phyloP scores from a whole-genome alignment of 2,797 vertebrate genomes.

The Sarcophilus harrisii region DNA sequence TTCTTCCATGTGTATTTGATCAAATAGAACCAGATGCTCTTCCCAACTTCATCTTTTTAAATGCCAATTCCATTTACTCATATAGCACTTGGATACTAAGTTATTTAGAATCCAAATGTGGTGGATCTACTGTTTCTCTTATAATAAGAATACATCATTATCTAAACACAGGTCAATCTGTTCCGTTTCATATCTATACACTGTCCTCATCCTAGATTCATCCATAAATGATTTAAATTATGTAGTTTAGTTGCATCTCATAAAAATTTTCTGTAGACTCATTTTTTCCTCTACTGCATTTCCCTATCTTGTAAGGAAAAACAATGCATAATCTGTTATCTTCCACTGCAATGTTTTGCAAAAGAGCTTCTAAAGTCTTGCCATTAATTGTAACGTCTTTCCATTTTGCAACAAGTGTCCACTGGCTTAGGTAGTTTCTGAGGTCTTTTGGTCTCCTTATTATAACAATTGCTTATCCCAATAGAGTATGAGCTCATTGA shows the following conservation, averaged over 20 bases:
- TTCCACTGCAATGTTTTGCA: background rate
- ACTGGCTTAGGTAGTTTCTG: background rate
- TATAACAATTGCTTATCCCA: background rate
- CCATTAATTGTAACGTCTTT: background rate
- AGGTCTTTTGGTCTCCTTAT: background rate
- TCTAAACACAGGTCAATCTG: background rate
- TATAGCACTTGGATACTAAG: background rate
- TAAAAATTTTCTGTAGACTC: background rate
- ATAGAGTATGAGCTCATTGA: background rate
- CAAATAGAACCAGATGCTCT: background rate
- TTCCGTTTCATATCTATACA: background rate
- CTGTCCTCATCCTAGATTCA: background rate
- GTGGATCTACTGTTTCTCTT: background rate
- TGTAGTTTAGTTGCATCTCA: background rate
- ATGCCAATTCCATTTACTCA: slow-evolving; percentile 2
- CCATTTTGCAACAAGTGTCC: background rate
- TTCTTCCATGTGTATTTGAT: background rate
- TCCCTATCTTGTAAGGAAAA: background rate
- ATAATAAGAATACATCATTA: background rate
- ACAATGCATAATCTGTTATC: background rate
- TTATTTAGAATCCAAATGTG: background rate
- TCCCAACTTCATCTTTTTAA: background rate
- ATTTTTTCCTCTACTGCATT: background rate
- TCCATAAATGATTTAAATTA: background rate
- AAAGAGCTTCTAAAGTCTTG: background rate